Percentiles rank a stretch among this genome's conserved stretches.
These are phyloP conservation scores for Sorex maritimensis DNA, from an alignment of 2,797 vertebrate species.

Conservation along the genomic window DNA sequence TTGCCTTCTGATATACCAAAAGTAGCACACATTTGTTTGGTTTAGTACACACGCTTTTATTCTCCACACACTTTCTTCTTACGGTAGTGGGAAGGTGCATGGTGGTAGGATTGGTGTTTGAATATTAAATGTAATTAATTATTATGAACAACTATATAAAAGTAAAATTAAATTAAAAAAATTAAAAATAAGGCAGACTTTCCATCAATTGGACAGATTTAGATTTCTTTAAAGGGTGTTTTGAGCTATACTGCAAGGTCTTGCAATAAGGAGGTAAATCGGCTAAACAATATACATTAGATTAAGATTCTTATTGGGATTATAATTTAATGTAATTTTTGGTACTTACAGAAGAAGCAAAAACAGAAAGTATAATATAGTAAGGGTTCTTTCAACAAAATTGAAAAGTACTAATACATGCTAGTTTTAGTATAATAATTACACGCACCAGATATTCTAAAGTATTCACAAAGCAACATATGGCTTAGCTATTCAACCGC, in stretches of 20 bases:
- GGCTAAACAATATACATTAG: conserved; percentile 10
- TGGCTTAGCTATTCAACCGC: conserved; percentile 81
- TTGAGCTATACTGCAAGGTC: background rate
- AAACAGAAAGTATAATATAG: background rate
- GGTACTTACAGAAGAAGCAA: conserved; percentile 37
- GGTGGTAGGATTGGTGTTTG: too few relatives aligned
- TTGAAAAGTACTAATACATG: conserved; percentile 73
- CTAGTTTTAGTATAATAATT: conserved; percentile 73
- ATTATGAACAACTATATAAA: too few relatives aligned
- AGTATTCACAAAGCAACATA: conserved; percentile 79
- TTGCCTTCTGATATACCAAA: background rate
- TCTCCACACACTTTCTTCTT: too few relatives aligned
- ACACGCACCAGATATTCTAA: conserved; percentile 75
- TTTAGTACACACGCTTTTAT: too few relatives aligned
- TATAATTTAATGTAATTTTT: conserved; percentile 11
- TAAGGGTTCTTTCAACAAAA: conserved; percentile 52
- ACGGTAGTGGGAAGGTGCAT: too few relatives aligned
- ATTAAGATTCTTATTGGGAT: conserved; percentile 35
- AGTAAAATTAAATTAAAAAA: too few relatives aligned
- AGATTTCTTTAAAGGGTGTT: background rate
- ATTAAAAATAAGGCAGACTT: too few relatives aligned
- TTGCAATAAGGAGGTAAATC: background rate
- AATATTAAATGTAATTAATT: too few relatives aligned
- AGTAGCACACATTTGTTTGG: too few relatives aligned
- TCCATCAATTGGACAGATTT: too few relatives aligned